A percentile compares a stretch with the other conserved stretches of the same genome.
phyloP scores from a whole-genome alignment of 1,140 invertebrate species.

The Pseudomyrmex concolor region DNA sequence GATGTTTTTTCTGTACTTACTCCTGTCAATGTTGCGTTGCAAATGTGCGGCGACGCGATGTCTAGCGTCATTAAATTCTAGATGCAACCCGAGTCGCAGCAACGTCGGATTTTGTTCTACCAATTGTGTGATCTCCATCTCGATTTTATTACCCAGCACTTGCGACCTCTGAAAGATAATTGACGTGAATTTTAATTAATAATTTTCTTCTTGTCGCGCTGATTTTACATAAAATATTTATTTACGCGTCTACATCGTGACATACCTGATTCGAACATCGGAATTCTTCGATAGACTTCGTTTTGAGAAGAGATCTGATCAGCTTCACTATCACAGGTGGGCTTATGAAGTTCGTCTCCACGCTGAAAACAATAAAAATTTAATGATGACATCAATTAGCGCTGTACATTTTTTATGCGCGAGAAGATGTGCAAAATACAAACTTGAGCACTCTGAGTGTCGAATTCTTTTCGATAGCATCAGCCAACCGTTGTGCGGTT shows the following conservation, averaged over 20 bases:
- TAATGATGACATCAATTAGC: slow-evolving; percentile 26
- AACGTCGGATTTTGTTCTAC: slow-evolving; percentile 97
- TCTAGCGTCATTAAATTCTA: slow-evolving; percentile 98
- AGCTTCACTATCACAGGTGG: slow-evolving; percentile 93
- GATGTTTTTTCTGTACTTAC: slow-evolving; percentile 88
- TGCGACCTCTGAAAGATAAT: slow-evolving; percentile 91
- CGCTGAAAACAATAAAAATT: slow-evolving; percentile 83
- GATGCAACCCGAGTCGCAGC: slow-evolving; percentile 95
- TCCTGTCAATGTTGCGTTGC: slow-evolving; percentile 98
- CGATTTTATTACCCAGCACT: slow-evolving; percentile 98
- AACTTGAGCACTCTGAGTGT: slow-evolving; percentile 94
- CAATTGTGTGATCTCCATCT: slow-evolving; percentile 98
- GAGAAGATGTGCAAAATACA: slow-evolving; percentile 10
- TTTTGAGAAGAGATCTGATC: slow-evolving; percentile 93
- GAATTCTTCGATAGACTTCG: slow-evolving; percentile 96
- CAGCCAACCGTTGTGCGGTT: slow-evolving; percentile 92
- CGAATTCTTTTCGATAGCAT: slow-evolving; percentile 94
- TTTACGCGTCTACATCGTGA: slow-evolving; percentile 24
- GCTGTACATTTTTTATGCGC: not conserved
- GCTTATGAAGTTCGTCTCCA: slow-evolving; percentile 98
- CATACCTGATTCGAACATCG: slow-evolving; percentile 97
- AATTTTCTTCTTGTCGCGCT: not conserved
- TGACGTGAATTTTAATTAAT: not conserved
- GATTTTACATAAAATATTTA: not conserved
- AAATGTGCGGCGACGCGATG: slow-evolving; percentile 96